Percentiles rank a stretch among this genome's conserved stretches.
phyloP scores from a whole-genome alignment of 2,888 invertebrate genomes.

The Byasa hedistus region DNA sequence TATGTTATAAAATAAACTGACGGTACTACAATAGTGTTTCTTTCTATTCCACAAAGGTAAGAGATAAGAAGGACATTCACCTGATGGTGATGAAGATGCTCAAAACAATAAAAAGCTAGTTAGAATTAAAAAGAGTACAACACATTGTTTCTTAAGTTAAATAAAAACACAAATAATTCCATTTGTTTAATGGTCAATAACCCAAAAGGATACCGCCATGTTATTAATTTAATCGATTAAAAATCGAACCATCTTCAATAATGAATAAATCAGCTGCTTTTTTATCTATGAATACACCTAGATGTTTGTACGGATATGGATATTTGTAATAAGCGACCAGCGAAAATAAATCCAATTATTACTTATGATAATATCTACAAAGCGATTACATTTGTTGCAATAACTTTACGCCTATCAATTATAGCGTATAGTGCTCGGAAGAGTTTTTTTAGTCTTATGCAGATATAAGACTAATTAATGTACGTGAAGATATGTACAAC shows the following conservation, averaged over 20 bases:
- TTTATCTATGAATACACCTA: background rate
- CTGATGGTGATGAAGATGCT: too few species aligned
- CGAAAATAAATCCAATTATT: background rate
- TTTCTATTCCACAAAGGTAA: too few species aligned
- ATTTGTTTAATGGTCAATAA: background rate
- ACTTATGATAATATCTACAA: background rate
- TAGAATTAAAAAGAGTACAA: too few species aligned
- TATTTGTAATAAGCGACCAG: background rate
- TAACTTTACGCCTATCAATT: background rate
- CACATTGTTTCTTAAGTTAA: background rate
- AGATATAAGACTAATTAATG: too few species aligned
- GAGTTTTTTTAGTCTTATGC: too few species aligned
- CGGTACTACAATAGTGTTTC: too few species aligned
- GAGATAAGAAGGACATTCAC: too few species aligned
- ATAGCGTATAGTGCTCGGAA: background rate
- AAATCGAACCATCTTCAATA: background rate
- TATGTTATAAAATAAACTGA: background rate
- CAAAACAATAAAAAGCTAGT: too few species aligned
- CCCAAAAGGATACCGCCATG: background rate
- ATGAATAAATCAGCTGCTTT: background rate
- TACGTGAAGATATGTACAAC: too few species aligned
- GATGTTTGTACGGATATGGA: background rate
- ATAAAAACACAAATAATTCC: background rate
- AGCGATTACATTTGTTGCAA: background rate
- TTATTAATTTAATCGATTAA: background rate